Conservation (phyloP, 2,113 vertebrate species). For the Tautogolabrus adspersus region DNA sequence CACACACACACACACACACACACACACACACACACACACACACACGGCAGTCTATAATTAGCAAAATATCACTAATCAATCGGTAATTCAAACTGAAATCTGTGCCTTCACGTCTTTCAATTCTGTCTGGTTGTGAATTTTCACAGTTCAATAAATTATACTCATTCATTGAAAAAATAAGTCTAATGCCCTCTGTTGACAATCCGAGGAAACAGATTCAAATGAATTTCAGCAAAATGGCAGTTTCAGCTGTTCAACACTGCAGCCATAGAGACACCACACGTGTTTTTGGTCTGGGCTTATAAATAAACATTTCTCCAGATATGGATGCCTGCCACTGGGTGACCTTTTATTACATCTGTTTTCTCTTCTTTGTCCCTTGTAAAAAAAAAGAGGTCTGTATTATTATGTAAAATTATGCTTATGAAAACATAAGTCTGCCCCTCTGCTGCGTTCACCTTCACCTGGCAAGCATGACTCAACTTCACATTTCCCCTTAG, state of each 20-base stretch:
- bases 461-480: conserved; percentile 84
- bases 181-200: conserved; percentile 79
- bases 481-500: conserved; percentile 76
- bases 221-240: conserved; percentile 71
- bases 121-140: conserved; percentile 5
- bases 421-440: conserved; percentile 85
- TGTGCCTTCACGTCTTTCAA: conserved; percentile 13
- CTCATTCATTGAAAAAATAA: conserved; percentile 43
- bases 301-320: conserved; percentile 84
- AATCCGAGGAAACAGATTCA: conserved; percentile 66
- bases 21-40: not conserved
- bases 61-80: conserved; percentile 6
- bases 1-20: too few species aligned
- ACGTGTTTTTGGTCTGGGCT: conserved; percentile 82
- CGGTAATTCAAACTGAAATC: conserved; percentile 4
- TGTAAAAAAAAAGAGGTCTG: conserved; percentile 19
- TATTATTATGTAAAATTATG: conserved; percentile 90
- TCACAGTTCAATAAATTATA: conserved; percentile 23
- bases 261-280: conserved; percentile 62
- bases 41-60: conserved; percentile 32
- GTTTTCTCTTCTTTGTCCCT: conserved; percentile 84
- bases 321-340: conserved; percentile 83
- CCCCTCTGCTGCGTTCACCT: conserved; percentile 79
- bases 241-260: conserved; percentile 53
- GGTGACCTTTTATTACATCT: conserved; percentile 86